Evolutionary conservation across 2,888 invertebrate genomes (phyloP).

Genomic region (Thymelicus acteon): DNA sequence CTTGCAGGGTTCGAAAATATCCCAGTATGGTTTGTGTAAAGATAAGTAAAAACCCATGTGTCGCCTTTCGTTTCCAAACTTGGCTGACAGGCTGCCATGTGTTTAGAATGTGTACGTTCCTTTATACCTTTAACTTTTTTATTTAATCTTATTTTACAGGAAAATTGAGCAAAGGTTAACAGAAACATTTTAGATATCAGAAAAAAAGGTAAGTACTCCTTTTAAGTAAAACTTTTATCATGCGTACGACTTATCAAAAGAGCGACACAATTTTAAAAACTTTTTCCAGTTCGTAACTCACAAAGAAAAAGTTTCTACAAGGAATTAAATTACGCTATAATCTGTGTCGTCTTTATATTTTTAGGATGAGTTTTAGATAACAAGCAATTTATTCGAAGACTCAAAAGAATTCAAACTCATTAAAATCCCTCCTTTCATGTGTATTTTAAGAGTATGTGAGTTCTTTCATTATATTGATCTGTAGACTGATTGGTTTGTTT

Average conservation of each 20-base stretch:
- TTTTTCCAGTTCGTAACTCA: constrained; percentile 12
- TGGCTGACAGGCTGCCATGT: too few species aligned
- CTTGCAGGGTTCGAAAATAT: too few species aligned
- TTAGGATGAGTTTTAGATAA: constrained; percentile 12
- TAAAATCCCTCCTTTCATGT: neutral
- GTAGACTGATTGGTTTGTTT: neutral
- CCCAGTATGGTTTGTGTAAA: too few species aligned
- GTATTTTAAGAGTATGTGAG: neutral
- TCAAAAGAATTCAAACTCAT: neutral
- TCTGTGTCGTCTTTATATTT: constrained; percentile 12
- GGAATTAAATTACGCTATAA: neutral
- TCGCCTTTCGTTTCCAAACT: too few species aligned
- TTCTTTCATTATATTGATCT: neutral
- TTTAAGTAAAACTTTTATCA: neutral
- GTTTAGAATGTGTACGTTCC: too few species aligned
- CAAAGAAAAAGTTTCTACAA: constrained; percentile 9
- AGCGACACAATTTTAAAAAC: constrained; percentile 7
- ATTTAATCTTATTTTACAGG: too few species aligned
- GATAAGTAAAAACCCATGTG: too few species aligned
- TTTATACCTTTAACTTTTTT: too few species aligned
- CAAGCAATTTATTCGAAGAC: constrained; percentile 12
- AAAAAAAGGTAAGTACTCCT: constrained; percentile 6
- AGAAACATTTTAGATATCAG: neutral
- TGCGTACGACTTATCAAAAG: neutral
- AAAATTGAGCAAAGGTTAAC: neutral